Base-by-base conservation (phyloP, 2,888 invertebrate genomes). In the Meta bourneti region DNA sequence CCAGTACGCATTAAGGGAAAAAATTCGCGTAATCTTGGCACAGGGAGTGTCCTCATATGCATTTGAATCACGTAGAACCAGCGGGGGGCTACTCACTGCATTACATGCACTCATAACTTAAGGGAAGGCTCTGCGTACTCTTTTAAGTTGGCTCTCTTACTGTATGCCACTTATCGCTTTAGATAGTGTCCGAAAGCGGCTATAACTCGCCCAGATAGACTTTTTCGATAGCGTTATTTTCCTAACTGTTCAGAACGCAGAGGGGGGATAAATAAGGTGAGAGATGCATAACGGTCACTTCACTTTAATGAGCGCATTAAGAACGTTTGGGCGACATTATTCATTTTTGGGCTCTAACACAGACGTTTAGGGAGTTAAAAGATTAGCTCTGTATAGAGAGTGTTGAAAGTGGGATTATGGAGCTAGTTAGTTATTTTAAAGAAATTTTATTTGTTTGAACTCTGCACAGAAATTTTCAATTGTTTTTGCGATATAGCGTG, bases 181-280 rank as follows among this genome's bases (percentile, higher is more conserved):
- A 91, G 91, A 91, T 91, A 91, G 87, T 91, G 91, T 87, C 91
- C 82, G 20, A 91, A 91, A 91, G 87, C 71, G 78, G 72, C 77
- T 81, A 87, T 91, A 91, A 87, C 69, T 91, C 83, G 71, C 71
- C 78, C 9, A 91, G 87, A 91, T 91, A 86, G 91, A 77, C 82
- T 82, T 91, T 91, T 87, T 77, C 77, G 81, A 91, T 87, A 87
- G 78, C 61, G 82, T 82, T 87, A 86, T 91, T 91, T 91, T 87
- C 69, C 61, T 81, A 81, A 87, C 87, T 78, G 78, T 74, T 88
- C 20, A n/a, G 51, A 19, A 61, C 69, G 49, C 54, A 20, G 80
- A 51, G 19, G n/a, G 9, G 54, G 78, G 34, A 87, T 79, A 87
- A 87, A 87, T 71, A 80, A 72, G 48, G 34, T 72, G 72, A 52